Base-by-base conservation (phyloP, 92 coral and sea anemone species). In the Phymanthus crucifer region DNA sequence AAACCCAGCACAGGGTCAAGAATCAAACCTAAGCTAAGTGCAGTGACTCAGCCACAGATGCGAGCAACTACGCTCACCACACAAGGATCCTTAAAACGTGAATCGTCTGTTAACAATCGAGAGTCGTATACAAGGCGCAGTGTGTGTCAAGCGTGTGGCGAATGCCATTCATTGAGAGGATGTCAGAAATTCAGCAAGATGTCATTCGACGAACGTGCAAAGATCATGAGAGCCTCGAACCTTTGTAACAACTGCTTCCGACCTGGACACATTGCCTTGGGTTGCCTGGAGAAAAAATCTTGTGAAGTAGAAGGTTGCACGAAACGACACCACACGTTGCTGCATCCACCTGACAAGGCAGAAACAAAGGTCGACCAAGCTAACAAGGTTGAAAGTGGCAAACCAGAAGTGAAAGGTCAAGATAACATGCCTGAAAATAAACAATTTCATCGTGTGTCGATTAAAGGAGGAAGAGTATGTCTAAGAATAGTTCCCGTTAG, bases 231-330 rank as follows among this genome's bases (percentile, higher is more conserved):
- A 21, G 57, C 38, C 27, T 75, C 80, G 18, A 68, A 78, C 16
- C 66, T 83, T 0, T 83, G 88, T 52, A 68, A 77, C 64, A 83
- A 83, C 45, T 87, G 91, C 80, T 73, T 83, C 46, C 56, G 24
- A 18, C 16, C 43, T 17, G 85, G 85, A 13, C 88, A 79, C 72
- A 61, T 83, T 14, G 85, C 78, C 0, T 66, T 72, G 38, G 85
- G 84, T 3, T 87, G 91, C 61, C 48, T 67, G 47, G 68, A 50
- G 35, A 61, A 13, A 29, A 48, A 26, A 37, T 50, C 69, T n/a
- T 85, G 89, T 66, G 76, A 80, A 43, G 57, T 85, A 16, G 73
- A 64, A 26, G 92, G 89, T 1, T 80, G 89, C 45, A 38, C 35
- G 32, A 68, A 77, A 56, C 81, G 78, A 43, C 86, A 89, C 46